phyloP scores from a whole-genome alignment of 1,140 invertebrate genomes.

The Aphis gossypii region DNA sequence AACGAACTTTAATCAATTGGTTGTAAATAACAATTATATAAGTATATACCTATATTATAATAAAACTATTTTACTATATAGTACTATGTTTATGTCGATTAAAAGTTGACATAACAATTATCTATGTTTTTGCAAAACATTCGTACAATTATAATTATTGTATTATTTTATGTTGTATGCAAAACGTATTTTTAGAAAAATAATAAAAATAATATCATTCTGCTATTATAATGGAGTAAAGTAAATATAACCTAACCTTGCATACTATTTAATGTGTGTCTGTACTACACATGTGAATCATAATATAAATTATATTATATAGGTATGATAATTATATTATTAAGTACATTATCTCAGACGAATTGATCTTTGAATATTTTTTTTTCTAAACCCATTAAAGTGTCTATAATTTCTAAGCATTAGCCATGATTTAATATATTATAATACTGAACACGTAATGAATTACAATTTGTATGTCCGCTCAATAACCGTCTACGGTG shows the following conservation, averaged over 20 bases:
- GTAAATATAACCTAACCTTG: constrained; percentile 17
- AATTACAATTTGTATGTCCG: neutral
- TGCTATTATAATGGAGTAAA: neutral
- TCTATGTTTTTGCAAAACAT: neutral
- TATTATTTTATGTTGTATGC: neutral
- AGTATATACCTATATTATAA: neutral
- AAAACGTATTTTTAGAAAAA: neutral
- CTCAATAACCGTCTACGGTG: neutral
- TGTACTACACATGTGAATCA: neutral
- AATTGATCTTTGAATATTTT: neutral
- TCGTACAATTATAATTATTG: neutral
- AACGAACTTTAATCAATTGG: neutral
- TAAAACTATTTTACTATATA: neutral
- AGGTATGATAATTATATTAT: neutral
- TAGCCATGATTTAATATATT: neutral
- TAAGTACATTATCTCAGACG: neutral
- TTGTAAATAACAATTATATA: neutral
- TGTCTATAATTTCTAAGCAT: neutral
- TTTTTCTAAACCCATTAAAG: neutral
- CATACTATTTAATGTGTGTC: neutral
- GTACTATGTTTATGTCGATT: neutral
- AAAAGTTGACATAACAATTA: neutral
- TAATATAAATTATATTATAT: neutral
- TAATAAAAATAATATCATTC: neutral
- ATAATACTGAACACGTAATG: neutral